Base-by-base conservation (phyloP, 2,797 vertebrate species). In the Microcaecilia unicolor region DNA sequence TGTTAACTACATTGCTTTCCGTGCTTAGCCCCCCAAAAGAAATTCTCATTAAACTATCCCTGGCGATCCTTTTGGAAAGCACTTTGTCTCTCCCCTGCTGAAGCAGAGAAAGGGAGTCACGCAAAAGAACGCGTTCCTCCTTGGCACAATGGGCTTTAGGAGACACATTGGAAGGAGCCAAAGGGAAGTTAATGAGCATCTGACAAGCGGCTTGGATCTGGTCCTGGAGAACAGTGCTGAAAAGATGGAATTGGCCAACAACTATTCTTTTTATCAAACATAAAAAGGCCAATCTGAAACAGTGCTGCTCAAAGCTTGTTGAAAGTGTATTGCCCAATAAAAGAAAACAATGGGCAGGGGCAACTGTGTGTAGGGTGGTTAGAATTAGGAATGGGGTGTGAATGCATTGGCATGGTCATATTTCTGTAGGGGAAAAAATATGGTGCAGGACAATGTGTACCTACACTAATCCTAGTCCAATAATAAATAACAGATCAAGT, bases 21-120 rank as follows among this genome's bases (percentile, higher is more conserved):
- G 85, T 86, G 84, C 89, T 91, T 93, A 93, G 83, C 68, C 86
- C 89, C 81, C 88, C n/a, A n/a, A n/a, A 91, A 94, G 89, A 95
- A 94, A 94, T 93, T 93, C 92, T 93, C 95, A 97, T 97, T 97
- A 95, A 97, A 94, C 84, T 78, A 76, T 88, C 89, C 90, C 88
- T 83, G 72, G 62, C 80, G 78, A 81, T 88, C 80, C 74, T 83
- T 81, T 84, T 85, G 81, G 84, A 87, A 88, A 86, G 85, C 84
- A 81, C 88, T 83, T 83, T 84, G 75, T 89, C 83, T 88, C 84
- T n/a, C n/a, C n/a, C 76, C 82, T 76, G 78, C 84, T 86, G 82
- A 81, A 86, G 78, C 68, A 81, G 76, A 81, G 82, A 82, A 77
- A 75, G 70, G 64, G 76, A 76, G 71, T 71, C 78, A 84, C 78